Conservation (phyloP, 2,113 vertebrate species). For the Sarotherodon lohbergeri region DNA sequence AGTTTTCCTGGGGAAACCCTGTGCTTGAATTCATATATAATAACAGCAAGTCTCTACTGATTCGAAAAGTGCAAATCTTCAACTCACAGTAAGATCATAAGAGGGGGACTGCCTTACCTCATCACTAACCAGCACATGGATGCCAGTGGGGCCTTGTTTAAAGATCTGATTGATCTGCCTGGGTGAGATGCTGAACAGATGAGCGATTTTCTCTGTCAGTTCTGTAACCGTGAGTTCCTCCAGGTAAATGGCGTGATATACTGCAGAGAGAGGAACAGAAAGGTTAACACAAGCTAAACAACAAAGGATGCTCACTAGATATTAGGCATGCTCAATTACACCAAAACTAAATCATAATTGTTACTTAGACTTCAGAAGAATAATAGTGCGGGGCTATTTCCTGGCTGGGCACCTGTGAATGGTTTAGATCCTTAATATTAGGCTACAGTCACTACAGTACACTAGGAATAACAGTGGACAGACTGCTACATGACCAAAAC, state of each 20-base stretch:
- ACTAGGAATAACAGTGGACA: not conserved
- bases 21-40: not conserved
- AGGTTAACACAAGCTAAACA: not conserved
- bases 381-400: not conserved
- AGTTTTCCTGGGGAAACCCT: not conserved
- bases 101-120: constrained; percentile 71
- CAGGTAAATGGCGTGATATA: constrained; percentile 96
- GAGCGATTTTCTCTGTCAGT: constrained; percentile 89
- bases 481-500: not conserved
- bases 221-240: constrained; percentile 88
- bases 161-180: constrained; percentile 94
- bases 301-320: not conserved
- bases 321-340: not conserved
- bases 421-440: not conserved
- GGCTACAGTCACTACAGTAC: not conserved
- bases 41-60: not conserved
- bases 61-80: not conserved
- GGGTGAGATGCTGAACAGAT: constrained; percentile 93
- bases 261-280: constrained; percentile 54
- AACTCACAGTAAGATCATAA: not conserved
- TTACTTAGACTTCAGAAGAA: not conserved
- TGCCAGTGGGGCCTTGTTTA: constrained; percentile 93
- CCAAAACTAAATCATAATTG: not conserved
- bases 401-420: not conserved
- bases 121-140: constrained; percentile 94